Evolutionary conservation across 2,888 invertebrate species (phyloP).

Genomic region (Hirtodrosophila confusa): DNA sequence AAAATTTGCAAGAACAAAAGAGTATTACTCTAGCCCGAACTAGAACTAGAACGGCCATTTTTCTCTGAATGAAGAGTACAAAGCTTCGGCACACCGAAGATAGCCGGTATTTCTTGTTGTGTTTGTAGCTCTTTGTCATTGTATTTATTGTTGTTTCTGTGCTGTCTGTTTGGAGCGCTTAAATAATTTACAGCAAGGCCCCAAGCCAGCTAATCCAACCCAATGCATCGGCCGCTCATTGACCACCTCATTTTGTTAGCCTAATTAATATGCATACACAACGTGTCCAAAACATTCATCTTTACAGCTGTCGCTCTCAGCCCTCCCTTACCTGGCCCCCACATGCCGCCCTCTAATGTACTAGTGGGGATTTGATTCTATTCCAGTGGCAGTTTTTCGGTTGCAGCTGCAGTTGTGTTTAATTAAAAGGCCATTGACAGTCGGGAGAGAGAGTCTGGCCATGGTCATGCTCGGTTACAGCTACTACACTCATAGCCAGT

Average conservation of each 20-base stretch:
- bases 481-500: conserved; percentile 27
- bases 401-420: conserved; percentile 40
- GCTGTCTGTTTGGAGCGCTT: neutral
- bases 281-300: conserved; percentile 26
- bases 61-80: too few species aligned
- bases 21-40: too few species aligned
- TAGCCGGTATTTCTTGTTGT: neutral
- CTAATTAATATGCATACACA: conserved; percentile 58
- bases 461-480: conserved; percentile 6
- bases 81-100: too few species aligned
- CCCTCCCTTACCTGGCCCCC: neutral
- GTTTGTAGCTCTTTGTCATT: neutral
- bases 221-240: neutral
- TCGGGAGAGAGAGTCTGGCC: conserved; percentile 4
- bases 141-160: neutral
- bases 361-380: conserved; percentile 43
- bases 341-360: neutral
- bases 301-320: conserved; percentile 31
- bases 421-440: conserved; percentile 56
- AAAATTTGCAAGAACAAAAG: too few species aligned
- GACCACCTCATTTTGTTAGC: conserved; percentile 23
- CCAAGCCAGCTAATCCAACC: neutral
- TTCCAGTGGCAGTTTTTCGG: conserved; percentile 39
- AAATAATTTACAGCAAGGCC: neutral
- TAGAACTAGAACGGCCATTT: too few species aligned